Base-by-base conservation (phyloP, 2,888 invertebrate species). In the Diplazon laetatorius region DNA sequence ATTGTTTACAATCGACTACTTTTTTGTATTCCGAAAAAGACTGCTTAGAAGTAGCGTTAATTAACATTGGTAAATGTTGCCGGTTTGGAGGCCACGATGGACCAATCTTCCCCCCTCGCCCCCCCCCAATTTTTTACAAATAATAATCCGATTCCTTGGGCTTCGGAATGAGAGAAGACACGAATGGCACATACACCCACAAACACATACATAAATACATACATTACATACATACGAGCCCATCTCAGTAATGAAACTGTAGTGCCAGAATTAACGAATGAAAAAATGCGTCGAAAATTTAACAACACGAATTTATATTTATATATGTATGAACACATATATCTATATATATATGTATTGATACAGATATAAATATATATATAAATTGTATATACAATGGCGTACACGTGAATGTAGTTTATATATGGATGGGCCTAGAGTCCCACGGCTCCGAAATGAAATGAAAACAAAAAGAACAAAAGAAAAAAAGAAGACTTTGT, bases 301-400 rank as follows among this genome's bases (percentile, higher is more conserved):
- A 30, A 52, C 44, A 62, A 66, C 65, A 44, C 35, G 52, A 78
- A 78, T 71, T 78, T 78, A 75, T 75, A 71, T 78, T 75, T 70
- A 78, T 30, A 48, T 16, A 48, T 48, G 18, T 48, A 20, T 74
- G 70, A 65, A 78, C 70, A 78, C 59, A 70, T 78, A 78, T 74
- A 78, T 78, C 65, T 69, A 78, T 65, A 78, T 78, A 78, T 78
- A 78, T 78, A 74, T 78, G 74, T 78, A 70, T 55, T 74, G 70
- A 78, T 74, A 74, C 78, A 74, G 78, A 78, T 74, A 69, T 74
- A 78, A 74, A 74, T 70, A 70, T 78, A 78, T n/a, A n/a, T n/a
- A n/a, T n/a, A 78, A 78, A 74, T 78, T 78, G 69, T 70, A n/a
- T n/a, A n/a, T 69, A 74, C 74, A 74, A 78, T 78, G 65, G 74